A percentile compares a stretch with the other conserved stretches of the same genome.
phyloP scores from a whole-genome alignment of 2,888 invertebrate genomes.

The Drosophila barbarae region DNA sequence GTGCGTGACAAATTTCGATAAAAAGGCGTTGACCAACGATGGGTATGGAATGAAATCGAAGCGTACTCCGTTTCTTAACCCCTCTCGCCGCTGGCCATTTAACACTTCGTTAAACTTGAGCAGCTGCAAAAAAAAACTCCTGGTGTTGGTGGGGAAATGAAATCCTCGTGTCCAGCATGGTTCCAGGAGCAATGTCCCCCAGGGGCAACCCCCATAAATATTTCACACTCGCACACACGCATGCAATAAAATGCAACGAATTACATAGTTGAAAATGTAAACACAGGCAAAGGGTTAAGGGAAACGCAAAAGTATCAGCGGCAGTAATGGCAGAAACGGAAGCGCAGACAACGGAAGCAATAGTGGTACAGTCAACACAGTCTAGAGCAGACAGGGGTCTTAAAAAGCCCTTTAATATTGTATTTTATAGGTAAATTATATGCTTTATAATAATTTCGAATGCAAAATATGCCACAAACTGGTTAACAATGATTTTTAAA shows the following conservation, averaged over 20 bases:
- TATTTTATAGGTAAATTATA: neutral
- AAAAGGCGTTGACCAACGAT: constrained; percentile 52
- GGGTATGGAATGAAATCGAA: constrained; percentile 22
- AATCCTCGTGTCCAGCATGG: constrained; percentile 41
- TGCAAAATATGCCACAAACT: neutral
- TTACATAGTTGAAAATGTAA: constrained; percentile 75
- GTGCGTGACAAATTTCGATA: constrained; percentile 75
- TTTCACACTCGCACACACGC: constrained; percentile 48
- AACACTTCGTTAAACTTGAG: constrained; percentile 71
- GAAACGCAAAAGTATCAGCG: constrained; percentile 18
- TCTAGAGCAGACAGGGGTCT: accelerated
- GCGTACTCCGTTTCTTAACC: constrained; percentile 12
- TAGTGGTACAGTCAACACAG: constrained; percentile 5
- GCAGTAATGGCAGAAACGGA: constrained; percentile 17
- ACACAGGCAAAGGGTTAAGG: constrained; percentile 51
- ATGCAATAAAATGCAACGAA: constrained; percentile 68
- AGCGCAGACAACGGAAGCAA: neutral
- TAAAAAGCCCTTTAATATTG: neutral
- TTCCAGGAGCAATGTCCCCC: constrained; percentile 37
- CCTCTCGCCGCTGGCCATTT: constrained; percentile 48
- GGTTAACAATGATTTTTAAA: accelerated
- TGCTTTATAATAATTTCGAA: neutral
- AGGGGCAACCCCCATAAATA: constrained; percentile 56
- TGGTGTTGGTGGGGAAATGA: constrained; percentile 20
- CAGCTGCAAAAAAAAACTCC: constrained; percentile 14